Evolutionary conservation across 2,888 invertebrate species (phyloP), one percentile per base, ranked within the genome.

Genomic region (Ditula angustiorana): DNA sequence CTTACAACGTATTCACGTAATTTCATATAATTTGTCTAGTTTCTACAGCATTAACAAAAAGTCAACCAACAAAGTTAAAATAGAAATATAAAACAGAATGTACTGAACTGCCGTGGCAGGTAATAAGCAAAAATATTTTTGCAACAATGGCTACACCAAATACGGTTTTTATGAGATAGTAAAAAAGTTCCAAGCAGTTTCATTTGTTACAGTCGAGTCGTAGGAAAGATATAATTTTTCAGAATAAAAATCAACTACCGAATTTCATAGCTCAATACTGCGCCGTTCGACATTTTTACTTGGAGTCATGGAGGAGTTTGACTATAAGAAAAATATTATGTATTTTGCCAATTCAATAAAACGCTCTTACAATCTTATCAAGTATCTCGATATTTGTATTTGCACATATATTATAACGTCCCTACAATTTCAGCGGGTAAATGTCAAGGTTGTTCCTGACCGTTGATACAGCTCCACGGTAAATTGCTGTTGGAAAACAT

Each of bases 371-470:
- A 19, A 10, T 41, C 3, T 10, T 41, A 19, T 41, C 41, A 10
- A 19, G 3, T 41, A 19, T 10, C 41, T n/a, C n/a, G n/a, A 13
- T 37, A 37, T 16, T 41, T 19, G 19, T 19, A 2, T 41, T 41
- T 41, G 41, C 41, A 41, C 19, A 41, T 19, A 35, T 7, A 1
- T 30, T 35, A 19, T 41, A 26, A 24, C 24, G 47, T 19, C 26
- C 47, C 13, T 28, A 10, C 16, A 26, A 49, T 28, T 28, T 19
- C 28, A 49, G 49, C 57, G 49, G 21, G 11, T 33, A 57, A 63
- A 63, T 63, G 63, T 57, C 50, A 57, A 50, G 61, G 61, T 16
- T 55, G 47, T 16, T n/a, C 57, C 57, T 63, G 63, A 57, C 63
- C 57, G 57, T 62, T 63, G 26, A 30, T 24, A 50, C 50, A 13